Conservation (phyloP, 37 sponge, comb jelly and placozoan genomes). For the Eunapius fragilis region DNA sequence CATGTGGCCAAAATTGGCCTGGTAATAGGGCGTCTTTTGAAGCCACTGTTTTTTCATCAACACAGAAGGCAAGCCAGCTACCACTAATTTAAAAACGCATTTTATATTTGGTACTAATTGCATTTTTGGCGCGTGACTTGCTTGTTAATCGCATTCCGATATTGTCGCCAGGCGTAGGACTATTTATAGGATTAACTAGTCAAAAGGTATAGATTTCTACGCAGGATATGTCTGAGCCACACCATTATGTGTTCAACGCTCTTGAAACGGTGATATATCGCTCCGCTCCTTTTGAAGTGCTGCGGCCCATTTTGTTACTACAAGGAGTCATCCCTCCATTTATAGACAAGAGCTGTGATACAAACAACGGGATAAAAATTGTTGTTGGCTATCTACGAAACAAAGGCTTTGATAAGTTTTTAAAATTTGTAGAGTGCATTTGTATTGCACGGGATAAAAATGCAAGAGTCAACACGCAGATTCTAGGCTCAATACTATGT, state of each 20-base stretch:
- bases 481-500: neutral
- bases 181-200: too few species aligned
- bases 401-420: neutral
- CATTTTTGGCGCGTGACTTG: too few species aligned
- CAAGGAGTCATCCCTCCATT: neutral
- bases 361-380: neutral
- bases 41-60: too few species aligned
- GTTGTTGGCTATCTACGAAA: neutral
- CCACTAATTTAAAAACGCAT: too few species aligned
- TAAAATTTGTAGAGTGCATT: constrained; percentile 12
- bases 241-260: constrained; percentile 10
- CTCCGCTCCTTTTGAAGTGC: neutral
- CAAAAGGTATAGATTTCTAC: too few species aligned
- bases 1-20: too few species aligned
- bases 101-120: too few species aligned
- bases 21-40: too few species aligned
- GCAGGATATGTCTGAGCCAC: neutral
- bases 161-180: too few species aligned
- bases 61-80: too few species aligned
- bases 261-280: neutral
- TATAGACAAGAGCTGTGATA: neutral
- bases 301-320: neutral
- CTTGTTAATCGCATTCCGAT: too few species aligned
- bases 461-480: neutral
- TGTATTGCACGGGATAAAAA: neutral